phyloP scores from a whole-genome alignment of 2,113 vertebrate genomes.

The Desmodus rotundus region DNA sequence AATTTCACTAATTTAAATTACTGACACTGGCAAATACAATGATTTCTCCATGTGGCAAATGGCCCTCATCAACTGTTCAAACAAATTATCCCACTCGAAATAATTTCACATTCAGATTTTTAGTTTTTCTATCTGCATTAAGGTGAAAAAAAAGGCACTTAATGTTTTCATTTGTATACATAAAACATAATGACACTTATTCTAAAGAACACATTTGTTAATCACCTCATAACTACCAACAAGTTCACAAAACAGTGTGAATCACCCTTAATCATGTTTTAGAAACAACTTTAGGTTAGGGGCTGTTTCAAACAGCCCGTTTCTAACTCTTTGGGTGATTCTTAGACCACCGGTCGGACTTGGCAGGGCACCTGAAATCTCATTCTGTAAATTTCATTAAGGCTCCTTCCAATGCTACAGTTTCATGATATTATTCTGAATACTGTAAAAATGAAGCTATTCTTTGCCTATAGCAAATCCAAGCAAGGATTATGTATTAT shows the following conservation, averaged over 20 bases:
- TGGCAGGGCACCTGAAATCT: slow-evolving; percentile 56
- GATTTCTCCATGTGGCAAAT: slow-evolving; percentile 31
- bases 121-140: not conserved
- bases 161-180: not conserved
- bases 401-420: not conserved
- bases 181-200: not conserved
- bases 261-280: slow-evolving; percentile 1
- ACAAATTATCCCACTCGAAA: not conserved
- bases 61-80: not conserved
- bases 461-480: slow-evolving; percentile 65
- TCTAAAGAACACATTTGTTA: slow-evolving; percentile 15
- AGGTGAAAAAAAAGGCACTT: not conserved
- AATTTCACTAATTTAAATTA: slow-evolving; percentile 44
- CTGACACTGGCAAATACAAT: not conserved
- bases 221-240: not conserved
- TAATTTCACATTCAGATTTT: not conserved
- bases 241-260: not conserved
- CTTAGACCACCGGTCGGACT: slow-evolving; percentile 26
- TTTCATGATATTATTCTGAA: not conserved
- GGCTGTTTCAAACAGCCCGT: not conserved
- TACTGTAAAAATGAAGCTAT: slow-evolving; percentile 63
- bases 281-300: not conserved
- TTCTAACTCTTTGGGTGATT: slow-evolving; percentile 33
- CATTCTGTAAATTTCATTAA: slow-evolving; percentile 63
- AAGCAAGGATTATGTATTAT: slow-evolving; percentile 50